Conservation (phyloP, 1,140 invertebrate species). For the Cheumatopsyche charites region DNA sequence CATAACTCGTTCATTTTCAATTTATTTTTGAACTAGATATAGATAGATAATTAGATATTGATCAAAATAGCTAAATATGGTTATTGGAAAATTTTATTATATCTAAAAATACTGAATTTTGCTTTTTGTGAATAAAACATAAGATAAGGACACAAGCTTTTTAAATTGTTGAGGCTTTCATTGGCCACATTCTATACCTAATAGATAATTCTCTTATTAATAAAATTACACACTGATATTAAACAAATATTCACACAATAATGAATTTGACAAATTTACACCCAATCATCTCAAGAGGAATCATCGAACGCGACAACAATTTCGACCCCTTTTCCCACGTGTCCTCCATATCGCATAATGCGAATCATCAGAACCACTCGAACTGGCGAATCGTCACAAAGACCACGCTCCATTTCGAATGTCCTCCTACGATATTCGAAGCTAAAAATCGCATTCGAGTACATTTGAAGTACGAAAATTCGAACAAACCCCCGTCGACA, state of each 20-base stretch:
- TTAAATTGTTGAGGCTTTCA: no score
- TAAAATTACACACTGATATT: no score
- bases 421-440: conserved; percentile 16
- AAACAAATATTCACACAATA: not conserved
- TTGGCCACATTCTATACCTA: no score
- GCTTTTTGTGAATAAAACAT: no score
- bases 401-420: conserved; percentile 47
- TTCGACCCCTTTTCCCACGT: conserved; percentile 10
- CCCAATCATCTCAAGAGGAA: not conserved
- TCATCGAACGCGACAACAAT: not conserved
- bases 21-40: no score
- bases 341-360: not conserved
- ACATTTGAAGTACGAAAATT: conserved; percentile 1
- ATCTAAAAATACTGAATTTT: no score
- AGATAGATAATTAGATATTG: no score
- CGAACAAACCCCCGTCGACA: conserved; percentile 12
- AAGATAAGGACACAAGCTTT: no score
- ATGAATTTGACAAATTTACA: not conserved
- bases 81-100: no score
- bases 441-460: conserved; percentile 11
- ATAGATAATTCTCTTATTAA: no score
- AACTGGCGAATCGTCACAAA: conserved; percentile 35
- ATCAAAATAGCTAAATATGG: no score
- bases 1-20: no score
- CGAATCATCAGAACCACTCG: conserved; percentile 14